A percentile compares a stretch with the other conserved stretches of the same genome.
These are phyloP conservation scores for Drosophila prostipennis DNA, from an alignment of 2,888 invertebrate species.

Conservation along the genomic window DNA sequence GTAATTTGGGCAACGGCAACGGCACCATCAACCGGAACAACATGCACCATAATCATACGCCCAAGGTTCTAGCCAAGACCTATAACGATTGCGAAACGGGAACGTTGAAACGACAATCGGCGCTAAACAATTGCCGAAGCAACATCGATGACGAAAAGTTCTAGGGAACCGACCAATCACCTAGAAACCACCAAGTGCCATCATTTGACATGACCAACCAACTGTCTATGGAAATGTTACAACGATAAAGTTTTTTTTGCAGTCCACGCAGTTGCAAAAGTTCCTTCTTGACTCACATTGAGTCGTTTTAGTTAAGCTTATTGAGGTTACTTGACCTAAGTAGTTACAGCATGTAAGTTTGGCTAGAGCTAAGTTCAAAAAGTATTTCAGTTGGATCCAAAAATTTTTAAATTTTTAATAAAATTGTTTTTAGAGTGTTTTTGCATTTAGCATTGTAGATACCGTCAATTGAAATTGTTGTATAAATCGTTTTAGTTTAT, in stretches of 20 bases:
- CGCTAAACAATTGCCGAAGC: constrained; percentile 86
- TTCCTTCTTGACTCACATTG: constrained; percentile 78
- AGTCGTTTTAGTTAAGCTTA: constrained; percentile 54
- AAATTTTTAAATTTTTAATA: constrained; percentile 1
- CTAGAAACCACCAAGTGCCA: constrained; percentile 54
- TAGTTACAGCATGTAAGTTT: constrained; percentile 25
- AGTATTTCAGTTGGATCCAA: constrained; percentile 24
- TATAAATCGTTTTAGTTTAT: constrained; percentile 22
- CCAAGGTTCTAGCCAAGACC: constrained; percentile 89
- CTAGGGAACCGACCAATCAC: constrained; percentile 48
- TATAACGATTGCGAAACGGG: constrained; percentile 91
- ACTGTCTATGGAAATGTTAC: constrained; percentile 49
- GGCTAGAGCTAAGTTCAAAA: constrained; percentile 2
- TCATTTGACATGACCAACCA: constrained; percentile 50
- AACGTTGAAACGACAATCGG: constrained; percentile 90
- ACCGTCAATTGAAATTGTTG: constrained; percentile 15
- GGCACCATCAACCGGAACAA: constrained; percentile 86
- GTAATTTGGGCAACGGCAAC: constrained; percentile 80
- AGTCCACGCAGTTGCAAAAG: constrained; percentile 57
- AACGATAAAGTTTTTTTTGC: constrained; percentile 51
- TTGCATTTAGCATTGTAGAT: constrained; percentile 15
- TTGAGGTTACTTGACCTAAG: constrained; percentile 40
- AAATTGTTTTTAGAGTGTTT: neutral
- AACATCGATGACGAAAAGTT: constrained; percentile 84
- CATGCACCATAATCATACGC: constrained; percentile 87